A percentile compares a stretch with the other conserved stretches of the same genome.
Evolutionary conservation across 2,888 invertebrate species (phyloP).

Genomic region (Sphaerolaimus hirsutus): DNA sequence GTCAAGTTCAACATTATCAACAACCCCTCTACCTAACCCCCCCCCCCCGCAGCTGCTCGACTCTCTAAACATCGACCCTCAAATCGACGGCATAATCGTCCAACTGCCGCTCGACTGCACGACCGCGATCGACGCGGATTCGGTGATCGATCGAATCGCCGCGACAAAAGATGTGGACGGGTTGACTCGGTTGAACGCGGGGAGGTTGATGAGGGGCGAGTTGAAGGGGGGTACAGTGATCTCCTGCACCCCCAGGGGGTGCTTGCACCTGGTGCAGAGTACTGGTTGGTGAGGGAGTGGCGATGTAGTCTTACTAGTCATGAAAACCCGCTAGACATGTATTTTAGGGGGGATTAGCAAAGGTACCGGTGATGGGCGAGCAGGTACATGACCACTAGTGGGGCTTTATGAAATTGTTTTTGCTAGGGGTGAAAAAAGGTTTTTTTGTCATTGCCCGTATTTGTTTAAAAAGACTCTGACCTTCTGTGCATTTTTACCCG

Average conservation of each 20-base stretch:
- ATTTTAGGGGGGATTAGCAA: no score
- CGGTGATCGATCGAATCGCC: conserved; percentile 40
- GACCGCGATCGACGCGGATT: conserved; percentile 60
- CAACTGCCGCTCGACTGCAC: conserved; percentile 57
- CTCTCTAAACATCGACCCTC: conserved; percentile 53
- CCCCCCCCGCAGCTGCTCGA: conserved; percentile 44
- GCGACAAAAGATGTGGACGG: conserved; percentile 35
- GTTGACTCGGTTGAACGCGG: conserved; percentile 52
- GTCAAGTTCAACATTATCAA: no score
- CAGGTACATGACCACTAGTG: no score
- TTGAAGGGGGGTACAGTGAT: conserved; percentile 42
- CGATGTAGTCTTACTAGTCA: background rate
- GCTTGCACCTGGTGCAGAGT: conserved; percentile 51
- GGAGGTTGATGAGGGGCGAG: conserved; percentile 66
- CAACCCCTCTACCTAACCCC: no score
- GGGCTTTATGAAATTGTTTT: no score
- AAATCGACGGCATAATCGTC: conserved; percentile 33
- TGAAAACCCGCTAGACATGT: no score
- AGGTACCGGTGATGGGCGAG: no score
- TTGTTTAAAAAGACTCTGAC: no score
- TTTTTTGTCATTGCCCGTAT: no score
- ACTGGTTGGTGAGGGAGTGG: background rate
- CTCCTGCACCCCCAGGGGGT: conserved; percentile 88
- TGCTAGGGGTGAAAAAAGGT: no score
- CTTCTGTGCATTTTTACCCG: no score